Conservation (phyloP, 1,140 invertebrate genomes). For the Pogonognathellus flavescens region DNA sequence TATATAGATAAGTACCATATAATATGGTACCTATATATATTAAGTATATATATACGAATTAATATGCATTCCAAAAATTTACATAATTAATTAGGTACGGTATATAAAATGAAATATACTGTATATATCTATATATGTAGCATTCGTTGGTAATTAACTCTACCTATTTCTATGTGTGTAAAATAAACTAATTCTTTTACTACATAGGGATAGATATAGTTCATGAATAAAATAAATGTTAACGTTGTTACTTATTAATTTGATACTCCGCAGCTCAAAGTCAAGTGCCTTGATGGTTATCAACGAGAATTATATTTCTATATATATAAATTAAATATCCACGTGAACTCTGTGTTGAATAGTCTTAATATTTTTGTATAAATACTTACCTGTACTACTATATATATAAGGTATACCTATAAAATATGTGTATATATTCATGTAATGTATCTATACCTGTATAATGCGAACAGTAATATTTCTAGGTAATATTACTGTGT, state of each 20-base stretch:
- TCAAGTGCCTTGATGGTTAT: constrained; percentile 48
- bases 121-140: too few relatives aligned
- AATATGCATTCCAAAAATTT: constrained; percentile 5
- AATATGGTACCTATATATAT: too few relatives aligned
- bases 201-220: not conserved
- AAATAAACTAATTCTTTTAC: not conserved
- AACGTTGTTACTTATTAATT: constrained; percentile 10
- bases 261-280: constrained; percentile 42
- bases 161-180: not conserved
- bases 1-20: too few relatives aligned
- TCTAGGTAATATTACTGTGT: too few relatives aligned
- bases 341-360: constrained; percentile 14
- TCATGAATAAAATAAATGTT: not conserved
- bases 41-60: not conserved
- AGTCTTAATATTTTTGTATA: constrained; percentile 34
- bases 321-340: not conserved
- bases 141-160: not conserved
- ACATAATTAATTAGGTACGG: too few relatives aligned
- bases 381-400: not conserved
- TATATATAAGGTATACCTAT: not conserved
- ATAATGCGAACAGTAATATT: too few relatives aligned
- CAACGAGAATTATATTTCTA: constrained; percentile 49
- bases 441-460: not conserved
- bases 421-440: too few relatives aligned
- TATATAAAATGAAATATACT: too few relatives aligned